Evolutionary conservation across 1,140 invertebrate species (phyloP).

Genomic region (Helicoverpa armigera): DNA sequence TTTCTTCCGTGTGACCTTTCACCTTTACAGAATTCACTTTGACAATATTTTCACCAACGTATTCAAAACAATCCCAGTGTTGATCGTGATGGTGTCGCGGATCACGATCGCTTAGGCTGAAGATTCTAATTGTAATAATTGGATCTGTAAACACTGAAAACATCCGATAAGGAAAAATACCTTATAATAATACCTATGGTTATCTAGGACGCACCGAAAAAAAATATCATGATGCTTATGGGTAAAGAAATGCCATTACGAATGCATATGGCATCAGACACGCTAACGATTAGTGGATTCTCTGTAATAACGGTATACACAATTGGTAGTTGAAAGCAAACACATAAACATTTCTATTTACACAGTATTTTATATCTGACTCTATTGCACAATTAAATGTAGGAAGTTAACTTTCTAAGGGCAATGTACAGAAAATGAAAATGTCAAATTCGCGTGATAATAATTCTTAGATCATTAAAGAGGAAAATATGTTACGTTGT

Average conservation of each 20-base stretch:
- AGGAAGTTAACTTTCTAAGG: constrained; percentile 19
- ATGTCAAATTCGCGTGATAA: constrained; percentile 5
- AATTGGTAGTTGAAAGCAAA: constrained; percentile 18
- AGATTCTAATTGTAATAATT: background rate
- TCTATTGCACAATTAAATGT: constrained; percentile 1
- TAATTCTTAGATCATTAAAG: background rate
- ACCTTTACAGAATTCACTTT: background rate
- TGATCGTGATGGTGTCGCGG: background rate
- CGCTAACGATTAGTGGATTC: constrained; percentile 37
- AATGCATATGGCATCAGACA: constrained; percentile 37
- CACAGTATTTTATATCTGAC: background rate
- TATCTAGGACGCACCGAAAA: constrained; percentile 41
- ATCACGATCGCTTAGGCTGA: background rate
- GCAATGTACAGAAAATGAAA: constrained; percentile 18
- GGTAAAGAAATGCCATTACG: constrained; percentile 42
- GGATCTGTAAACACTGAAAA: constrained; percentile 8
- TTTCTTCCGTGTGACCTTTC: background rate
- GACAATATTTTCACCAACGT: background rate
- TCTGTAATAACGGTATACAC: constrained; percentile 38
- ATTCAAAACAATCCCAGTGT: background rate
- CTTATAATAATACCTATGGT: background rate
- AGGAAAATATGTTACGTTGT: constrained; percentile 25
- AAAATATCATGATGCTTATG: constrained; percentile 38
- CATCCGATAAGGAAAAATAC: background rate
- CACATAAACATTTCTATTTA: constrained; percentile 9